phyloP scores from a whole-genome alignment of 2,113 vertebrate species.

The Pseudonaja textilis region DNA sequence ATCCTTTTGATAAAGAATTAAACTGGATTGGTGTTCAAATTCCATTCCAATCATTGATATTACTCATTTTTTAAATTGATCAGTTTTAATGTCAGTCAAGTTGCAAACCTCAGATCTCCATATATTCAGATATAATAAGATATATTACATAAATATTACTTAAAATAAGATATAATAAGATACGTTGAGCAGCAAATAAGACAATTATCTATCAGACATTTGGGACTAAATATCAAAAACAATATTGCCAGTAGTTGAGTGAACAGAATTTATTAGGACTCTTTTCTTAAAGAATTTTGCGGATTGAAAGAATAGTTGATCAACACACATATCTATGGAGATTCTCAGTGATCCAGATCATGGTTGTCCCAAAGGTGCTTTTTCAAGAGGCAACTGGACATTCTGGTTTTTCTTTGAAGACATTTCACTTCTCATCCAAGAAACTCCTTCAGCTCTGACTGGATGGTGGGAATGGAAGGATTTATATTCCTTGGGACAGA shows the following conservation, averaged over 20 bases:
- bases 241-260: background rate
- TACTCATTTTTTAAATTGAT: background rate
- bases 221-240: background rate
- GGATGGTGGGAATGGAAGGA: no score
- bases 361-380: no score
- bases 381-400: no score
- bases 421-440: no score
- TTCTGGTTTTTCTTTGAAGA: no score
- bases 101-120: background rate
- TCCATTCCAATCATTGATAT: background rate
- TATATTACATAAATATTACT: no score
- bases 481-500: no score
- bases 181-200: background rate
- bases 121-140: background rate
- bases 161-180: no score
- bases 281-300: background rate
- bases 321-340: background rate
- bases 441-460: no score
- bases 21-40: background rate
- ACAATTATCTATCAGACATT: no score
- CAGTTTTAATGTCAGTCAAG: background rate
- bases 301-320: background rate
- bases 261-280: background rate
- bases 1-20: background rate
- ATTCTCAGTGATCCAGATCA: no score